Evolutionary conservation across 2,888 invertebrate genomes (phyloP), one percentile per base, ranked within the genome.

Genomic region (Chloroclystis v-ata): DNA sequence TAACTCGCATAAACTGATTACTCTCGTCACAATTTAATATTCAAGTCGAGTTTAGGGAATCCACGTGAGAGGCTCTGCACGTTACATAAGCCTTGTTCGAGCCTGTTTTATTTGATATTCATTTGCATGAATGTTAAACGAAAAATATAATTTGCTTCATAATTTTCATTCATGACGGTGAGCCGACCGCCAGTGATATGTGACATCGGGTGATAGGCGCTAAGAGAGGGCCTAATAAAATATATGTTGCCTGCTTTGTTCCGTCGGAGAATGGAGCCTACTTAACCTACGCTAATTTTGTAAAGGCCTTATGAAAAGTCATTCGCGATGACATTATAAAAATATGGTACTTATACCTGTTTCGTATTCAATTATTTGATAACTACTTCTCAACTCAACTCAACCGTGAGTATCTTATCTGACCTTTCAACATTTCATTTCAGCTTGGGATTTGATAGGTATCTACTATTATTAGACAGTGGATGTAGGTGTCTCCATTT

Each of bases 141-240:
- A 16, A 49, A 37, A 49, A 42, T 45, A 43, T 50, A 20, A 50
- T 46, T 45, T 42, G 37, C 45, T 40, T 30, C 33, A 39, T 28
- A 43, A 44, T 49, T 55, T 47, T 28, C 42, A 67, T 78, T 72
- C 68, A 69, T 66, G 75, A 70, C 65, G 65, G 67, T 65, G 57
- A 52, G 62, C 48, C 40, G 53, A 53, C 54, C 47, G 71, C 66
- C 68, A 75, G 58, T 58, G 69, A 75, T 72, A 67, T 63, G 63
- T 62, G 67, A 74, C 68, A 67, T 80, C 77, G 61, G 64, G 69
- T 82, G 73, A 81, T 81, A 78, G 72, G 67, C 50, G 72, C 65
- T 54, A 68, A 14, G 59, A 51, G 51, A 44, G 66, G 56, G 42
- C 43, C 55, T 49, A 62, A 59, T 56, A 68, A 63, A 57, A 4